Percentiles rank a stretch among this genome's conserved stretches.
These are phyloP conservation scores for Scaptomyza graminum DNA, from an alignment of 1,140 invertebrate species.

Conservation along the genomic window DNA sequence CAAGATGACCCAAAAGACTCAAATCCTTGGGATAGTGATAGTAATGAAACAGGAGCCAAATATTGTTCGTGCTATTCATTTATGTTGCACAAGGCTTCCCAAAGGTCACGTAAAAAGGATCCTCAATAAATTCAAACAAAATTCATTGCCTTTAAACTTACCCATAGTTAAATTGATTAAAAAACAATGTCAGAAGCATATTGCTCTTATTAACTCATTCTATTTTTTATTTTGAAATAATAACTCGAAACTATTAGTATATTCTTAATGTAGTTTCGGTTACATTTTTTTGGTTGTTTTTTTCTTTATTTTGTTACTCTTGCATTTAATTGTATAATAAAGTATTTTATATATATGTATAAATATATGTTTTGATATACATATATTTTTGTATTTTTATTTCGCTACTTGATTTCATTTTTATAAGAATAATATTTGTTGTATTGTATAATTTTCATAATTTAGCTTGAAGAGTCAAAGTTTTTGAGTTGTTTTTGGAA, in stretches of 20 bases:
- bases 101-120: too few relatives aligned
- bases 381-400: constrained; percentile 29
- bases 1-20: background rate
- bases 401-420: constrained; percentile 57
- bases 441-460: constrained; percentile 62
- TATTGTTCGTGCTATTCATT: background rate
- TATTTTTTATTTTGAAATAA: constrained; percentile 74
- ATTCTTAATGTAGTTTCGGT: constrained; percentile 68
- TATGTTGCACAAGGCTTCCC: too few relatives aligned
- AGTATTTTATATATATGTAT: constrained; percentile 74
- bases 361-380: constrained; percentile 63
- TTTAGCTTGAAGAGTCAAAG: constrained; percentile 52
- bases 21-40: background rate
- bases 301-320: constrained; percentile 22
- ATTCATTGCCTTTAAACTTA: background rate
- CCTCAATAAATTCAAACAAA: too few relatives aligned
- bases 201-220: constrained; percentile 63
- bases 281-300: constrained; percentile 54
- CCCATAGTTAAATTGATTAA: background rate
- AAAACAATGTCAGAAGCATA: background rate
- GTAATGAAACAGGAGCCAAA: background rate
- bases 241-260: constrained; percentile 71
- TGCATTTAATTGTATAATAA: constrained; percentile 55
- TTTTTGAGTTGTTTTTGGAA: constrained; percentile 34
- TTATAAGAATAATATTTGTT: constrained; percentile 73